Base-by-base conservation (phyloP, 1,140 invertebrate genomes). In the Penaeus japonicus region DNA sequence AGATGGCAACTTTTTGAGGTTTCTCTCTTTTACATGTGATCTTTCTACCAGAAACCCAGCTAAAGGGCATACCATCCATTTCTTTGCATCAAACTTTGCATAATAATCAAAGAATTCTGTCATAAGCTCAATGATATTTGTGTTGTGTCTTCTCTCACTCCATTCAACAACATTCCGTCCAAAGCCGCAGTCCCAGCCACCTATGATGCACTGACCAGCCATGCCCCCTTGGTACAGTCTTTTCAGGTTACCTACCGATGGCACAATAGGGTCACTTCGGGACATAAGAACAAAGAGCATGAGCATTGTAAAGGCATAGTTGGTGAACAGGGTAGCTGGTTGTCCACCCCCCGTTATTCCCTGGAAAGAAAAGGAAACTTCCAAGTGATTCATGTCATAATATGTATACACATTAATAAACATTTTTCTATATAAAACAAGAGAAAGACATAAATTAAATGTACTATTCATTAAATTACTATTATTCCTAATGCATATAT, bases 31-130 rank as follows among this genome's bases (percentile, higher is more conserved):
- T 91, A 95, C 95, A 54, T 90, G 80, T 17, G 89, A 91, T 91
- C 92, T 93, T 4, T 91, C 83, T 47, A 95, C 85, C 20, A 91
- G 80, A 18, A 90, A 85, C 0, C 95, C 95, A 78, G 94, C 92
- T 89, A 93, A 93, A 2, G 94, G 93, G 85, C 93, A 94, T 73
- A 95, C 92, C 18, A 95, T 92, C 59, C 92, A 91, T 3, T 92
- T 89, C 1, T 92, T 90, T 89, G 93, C 95, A 27, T 94, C 90
- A 89, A 95, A 95, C 65, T 91, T 91, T 0, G 91, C 90, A 89
- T 95, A 95, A 91, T 93, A 95, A 24, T 92, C 89, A 89, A 95
- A 95, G 91, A 96, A 95, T 20, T 93, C 94, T n/a, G 91, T 89
- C 3, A 95, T 87, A 22, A 95, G 85, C 77, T 94, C 86, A 88